A percentile compares a stretch with the other conserved stretches of the same genome.
phyloP scores from a whole-genome alignment of 2,113 vertebrate genomes.

The Dasyornis broadbenti region DNA sequence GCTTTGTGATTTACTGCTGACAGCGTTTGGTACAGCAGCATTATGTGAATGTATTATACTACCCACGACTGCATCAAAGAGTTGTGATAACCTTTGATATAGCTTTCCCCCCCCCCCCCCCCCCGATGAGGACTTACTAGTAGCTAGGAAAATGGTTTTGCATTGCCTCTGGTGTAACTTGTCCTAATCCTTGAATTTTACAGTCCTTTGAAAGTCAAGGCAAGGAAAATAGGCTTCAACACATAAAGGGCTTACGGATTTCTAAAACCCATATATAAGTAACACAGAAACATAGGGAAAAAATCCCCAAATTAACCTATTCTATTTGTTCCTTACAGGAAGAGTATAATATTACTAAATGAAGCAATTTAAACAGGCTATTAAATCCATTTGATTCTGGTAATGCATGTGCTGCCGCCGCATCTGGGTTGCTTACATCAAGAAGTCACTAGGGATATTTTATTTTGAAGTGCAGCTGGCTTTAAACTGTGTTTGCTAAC shows the following conservation, averaged over 20 bases:
- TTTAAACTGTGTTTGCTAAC: slow-evolving; percentile 33
- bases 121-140: background rate
- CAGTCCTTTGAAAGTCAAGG: slow-evolving; percentile 43
- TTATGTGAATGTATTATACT: background rate
- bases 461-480: slow-evolving; percentile 33
- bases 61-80: background rate
- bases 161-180: slow-evolving; percentile 22
- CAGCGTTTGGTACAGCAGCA: background rate
- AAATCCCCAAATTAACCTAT: background rate
- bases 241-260: background rate
- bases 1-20: background rate
- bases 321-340: background rate
- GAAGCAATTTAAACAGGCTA: background rate
- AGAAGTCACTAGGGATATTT: slow-evolving; percentile 29
- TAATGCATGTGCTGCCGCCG: background rate
- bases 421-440: slow-evolving; percentile 36
- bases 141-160: background rate
- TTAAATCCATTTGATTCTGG: background rate
- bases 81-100: slow-evolving; percentile 10
- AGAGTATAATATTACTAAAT: background rate
- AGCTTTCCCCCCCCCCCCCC: accelerated
- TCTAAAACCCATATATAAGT: background rate
- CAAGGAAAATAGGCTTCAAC: slow-evolving; percentile 30
- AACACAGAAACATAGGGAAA: background rate
- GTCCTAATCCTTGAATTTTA: slow-evolving; percentile 53